phyloP scores from a whole-genome alignment of 2,113 vertebrate species.

The Pelecanoides urinatrix region DNA sequence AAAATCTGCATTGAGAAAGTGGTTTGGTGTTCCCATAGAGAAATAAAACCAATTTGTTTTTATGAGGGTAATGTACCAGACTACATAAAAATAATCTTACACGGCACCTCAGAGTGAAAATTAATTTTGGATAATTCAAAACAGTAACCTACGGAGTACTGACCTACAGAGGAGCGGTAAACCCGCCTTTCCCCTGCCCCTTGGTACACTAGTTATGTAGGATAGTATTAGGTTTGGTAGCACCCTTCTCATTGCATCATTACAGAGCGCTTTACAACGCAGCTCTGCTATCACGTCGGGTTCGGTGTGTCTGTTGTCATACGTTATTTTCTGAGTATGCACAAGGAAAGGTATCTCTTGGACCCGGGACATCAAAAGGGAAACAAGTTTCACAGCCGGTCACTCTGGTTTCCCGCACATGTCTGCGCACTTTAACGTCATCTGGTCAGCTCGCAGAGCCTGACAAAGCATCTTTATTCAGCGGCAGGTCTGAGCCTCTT shows the following conservation, averaged over 20 bases:
- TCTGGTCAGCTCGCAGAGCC: neutral
- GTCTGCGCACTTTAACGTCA: neutral
- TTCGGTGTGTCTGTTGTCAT: neutral
- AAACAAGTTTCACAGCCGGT: neutral
- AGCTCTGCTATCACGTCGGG: neutral
- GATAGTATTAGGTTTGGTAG: neutral
- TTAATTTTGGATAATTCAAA: neutral
- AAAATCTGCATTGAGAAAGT: neutral
- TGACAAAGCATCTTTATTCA: neutral
- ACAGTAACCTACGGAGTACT: neutral
- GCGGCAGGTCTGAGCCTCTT: neutral
- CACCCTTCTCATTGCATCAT: neutral
- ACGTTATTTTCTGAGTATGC: neutral
- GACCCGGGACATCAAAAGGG: neutral
- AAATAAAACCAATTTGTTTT: conserved; percentile 51
- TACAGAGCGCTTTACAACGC: neutral
- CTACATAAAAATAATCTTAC: conserved; percentile 60
- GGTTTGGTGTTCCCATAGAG: neutral
- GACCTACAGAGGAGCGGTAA: neutral
- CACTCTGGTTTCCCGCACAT: neutral
- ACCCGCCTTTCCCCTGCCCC: neutral
- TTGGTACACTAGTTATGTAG: neutral
- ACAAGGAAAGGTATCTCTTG: neutral
- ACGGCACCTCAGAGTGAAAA: conserved; percentile 45
- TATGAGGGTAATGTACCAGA: conserved; percentile 28